Evolutionary conservation across 2,113 vertebrate genomes (phyloP), one percentile per base, ranked within the genome.

Genomic region (Uropsilus gracilis): DNA sequence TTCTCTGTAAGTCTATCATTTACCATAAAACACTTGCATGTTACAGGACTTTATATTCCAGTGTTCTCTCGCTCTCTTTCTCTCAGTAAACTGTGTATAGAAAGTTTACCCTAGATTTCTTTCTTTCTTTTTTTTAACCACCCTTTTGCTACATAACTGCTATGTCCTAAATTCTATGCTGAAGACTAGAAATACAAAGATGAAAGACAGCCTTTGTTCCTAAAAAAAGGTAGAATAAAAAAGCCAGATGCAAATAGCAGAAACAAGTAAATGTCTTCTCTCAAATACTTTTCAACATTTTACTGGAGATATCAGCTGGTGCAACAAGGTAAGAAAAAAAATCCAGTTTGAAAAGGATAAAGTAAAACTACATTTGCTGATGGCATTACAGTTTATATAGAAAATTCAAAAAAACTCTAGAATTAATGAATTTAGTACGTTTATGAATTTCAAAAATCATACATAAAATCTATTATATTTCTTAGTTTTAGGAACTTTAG

Each of bases 291-390:
- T 75, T 94, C 22, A 83, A 16, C 44, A 48, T 42, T 55, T 2
- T 48, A 24, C 24, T 86, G 34, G n/a, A 55, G 26, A 48, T 42
- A 39, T 10, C 8, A 86, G 24, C 9, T 48, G 61, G 63, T 63
- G 44, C 13, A 86, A 77, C 72, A 78, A 89, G 30, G 42, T 24
- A 86, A 94, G 73, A 46, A 77, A 96, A 95, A 61, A 2, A 91
- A 89, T 37, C 6, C 20, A 72, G 22, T 0, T 57, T 18, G 28
- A 26, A 57, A 87, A 59, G 7, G 22, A 68, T 84, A 39, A 93
- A 69, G n/a, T 63, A 80, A 92, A 77, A 66, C 50, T 83, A 39
- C 46, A 34, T 22, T 71, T 91, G 39, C 6, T 66, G 46, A 53
- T 39, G n/a, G 34, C 37, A 87, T 63, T 37, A 61, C 72, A 50